phyloP scores from a whole-genome alignment of 2,113 vertebrate genomes.

The Promerops cafer region DNA sequence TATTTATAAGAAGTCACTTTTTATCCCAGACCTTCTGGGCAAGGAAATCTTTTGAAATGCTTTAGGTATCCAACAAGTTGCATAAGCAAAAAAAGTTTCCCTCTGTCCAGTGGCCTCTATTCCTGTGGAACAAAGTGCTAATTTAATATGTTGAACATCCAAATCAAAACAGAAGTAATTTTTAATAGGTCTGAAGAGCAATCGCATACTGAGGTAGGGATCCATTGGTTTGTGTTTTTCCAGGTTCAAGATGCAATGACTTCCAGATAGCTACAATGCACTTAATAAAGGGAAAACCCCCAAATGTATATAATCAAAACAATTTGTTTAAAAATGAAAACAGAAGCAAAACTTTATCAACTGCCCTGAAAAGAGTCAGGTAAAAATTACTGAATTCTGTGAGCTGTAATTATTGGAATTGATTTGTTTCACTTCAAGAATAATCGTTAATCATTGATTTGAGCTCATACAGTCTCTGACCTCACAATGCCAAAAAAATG shows the following conservation, averaged over 20 bases:
- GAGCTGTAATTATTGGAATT: not conserved
- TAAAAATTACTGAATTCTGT: not conserved
- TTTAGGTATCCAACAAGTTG: not conserved
- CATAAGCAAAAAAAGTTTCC: not conserved
- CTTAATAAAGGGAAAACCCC: constrained; percentile 25
- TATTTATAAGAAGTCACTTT: not conserved
- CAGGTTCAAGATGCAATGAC: constrained; percentile 49
- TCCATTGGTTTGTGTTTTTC: constrained; percentile 20
- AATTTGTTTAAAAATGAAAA: not conserved
- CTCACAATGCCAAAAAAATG: not conserved
- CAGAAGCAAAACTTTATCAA: not conserved
- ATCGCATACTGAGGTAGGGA: not conserved
- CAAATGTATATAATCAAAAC: constrained; percentile 34
- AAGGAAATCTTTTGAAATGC: not conserved
- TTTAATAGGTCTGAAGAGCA: constrained; percentile 41
- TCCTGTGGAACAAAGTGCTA: not conserved
- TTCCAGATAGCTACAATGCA: constrained; percentile 45
- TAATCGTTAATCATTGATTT: not conserved
- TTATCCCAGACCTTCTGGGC: not conserved
- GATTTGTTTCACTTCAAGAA: constrained; percentile 6
- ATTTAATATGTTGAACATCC: not conserved
- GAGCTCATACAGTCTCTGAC: not conserved
- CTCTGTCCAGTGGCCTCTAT: not conserved
- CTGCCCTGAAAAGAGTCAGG: not conserved
- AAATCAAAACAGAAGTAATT: constrained; percentile 53